Evolutionary conservation across 2,888 invertebrate genomes (phyloP).

Genomic region (Pantelozetes paolii): DNA sequence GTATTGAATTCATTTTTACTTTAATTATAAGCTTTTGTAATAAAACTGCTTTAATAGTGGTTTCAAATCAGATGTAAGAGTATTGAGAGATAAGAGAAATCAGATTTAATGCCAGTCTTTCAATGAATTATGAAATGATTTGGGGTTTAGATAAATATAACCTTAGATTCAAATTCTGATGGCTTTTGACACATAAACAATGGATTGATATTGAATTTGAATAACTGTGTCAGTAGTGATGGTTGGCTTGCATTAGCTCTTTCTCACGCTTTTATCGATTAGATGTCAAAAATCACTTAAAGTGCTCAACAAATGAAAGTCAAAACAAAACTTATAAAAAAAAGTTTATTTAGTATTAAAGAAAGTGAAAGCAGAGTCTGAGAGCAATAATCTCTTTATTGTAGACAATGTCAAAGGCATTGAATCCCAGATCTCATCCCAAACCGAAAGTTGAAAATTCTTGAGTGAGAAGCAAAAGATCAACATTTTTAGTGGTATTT

Average conservation of each 20-base stretch:
- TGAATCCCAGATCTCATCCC: slow-evolving; percentile 17
- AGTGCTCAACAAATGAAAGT: neutral
- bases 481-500: slow-evolving; percentile 29
- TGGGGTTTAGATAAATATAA: neutral
- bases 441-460: slow-evolving; percentile 13
- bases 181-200: neutral
- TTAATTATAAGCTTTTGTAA: no score
- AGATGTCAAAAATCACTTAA: neutral
- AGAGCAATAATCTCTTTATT: slow-evolving; percentile 34
- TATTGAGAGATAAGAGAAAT: no score
- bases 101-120: no score
- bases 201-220: neutral
- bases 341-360: neutral
- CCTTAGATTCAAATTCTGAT: no score
- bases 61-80: no score
- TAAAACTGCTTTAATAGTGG: no score
- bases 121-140: neutral
- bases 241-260: neutral
- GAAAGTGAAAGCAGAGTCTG: neutral
- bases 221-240: slow-evolving; percentile 10
- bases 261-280: neutral
- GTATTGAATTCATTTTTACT: neutral
- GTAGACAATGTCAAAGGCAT: slow-evolving; percentile 15
- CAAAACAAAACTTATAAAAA: neutral
- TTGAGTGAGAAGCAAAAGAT: slow-evolving; percentile 2